phyloP scores from a whole-genome alignment of 2,797 vertebrate species.

The Sorex maritimensis region DNA sequence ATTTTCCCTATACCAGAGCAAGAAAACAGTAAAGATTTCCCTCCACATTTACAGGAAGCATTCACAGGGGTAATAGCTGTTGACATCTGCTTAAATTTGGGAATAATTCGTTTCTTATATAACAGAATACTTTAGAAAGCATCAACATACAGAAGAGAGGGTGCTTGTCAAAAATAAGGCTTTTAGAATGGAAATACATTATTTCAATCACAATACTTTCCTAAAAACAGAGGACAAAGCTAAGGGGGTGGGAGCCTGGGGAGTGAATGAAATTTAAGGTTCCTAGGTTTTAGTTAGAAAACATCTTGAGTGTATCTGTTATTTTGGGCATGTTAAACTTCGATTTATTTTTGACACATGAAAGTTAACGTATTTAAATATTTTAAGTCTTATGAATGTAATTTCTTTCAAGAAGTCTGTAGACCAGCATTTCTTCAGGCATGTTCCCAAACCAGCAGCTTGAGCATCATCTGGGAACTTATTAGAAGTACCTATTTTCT shows the following conservation, averaged over 20 bases:
- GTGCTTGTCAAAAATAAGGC: slow-evolving; percentile 73
- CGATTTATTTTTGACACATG: slow-evolving; percentile 72
- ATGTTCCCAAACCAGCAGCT: background rate
- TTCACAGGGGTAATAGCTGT: slow-evolving; percentile 80
- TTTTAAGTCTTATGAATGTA: slow-evolving; percentile 62
- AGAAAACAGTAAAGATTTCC: slow-evolving; percentile 81
- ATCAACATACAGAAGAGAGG: slow-evolving; percentile 70
- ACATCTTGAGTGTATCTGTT: slow-evolving; percentile 61
- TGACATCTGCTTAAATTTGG: slow-evolving; percentile 85
- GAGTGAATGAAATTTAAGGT: slow-evolving; percentile 67
- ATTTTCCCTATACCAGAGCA: slow-evolving; percentile 79
- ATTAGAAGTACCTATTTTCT: slow-evolving; percentile 49
- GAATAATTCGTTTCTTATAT: slow-evolving; percentile 85
- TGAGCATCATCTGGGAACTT: slow-evolving; percentile 27
- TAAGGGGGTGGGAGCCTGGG: slow-evolving; percentile 44
- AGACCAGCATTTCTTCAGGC: slow-evolving; percentile 49
- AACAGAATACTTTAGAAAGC: slow-evolving; percentile 81
- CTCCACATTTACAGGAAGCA: slow-evolving; percentile 77
- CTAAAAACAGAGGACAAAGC: slow-evolving; percentile 55
- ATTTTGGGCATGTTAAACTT: slow-evolving; percentile 58
- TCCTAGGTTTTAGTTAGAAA: slow-evolving; percentile 72
- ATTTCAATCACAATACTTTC: slow-evolving; percentile 78
- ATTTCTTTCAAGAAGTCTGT: slow-evolving; percentile 60
- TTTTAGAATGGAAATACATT: slow-evolving; percentile 78
- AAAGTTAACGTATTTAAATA: slow-evolving; percentile 61